phyloP scores from a whole-genome alignment of 1,140 invertebrate species.

The Vanessa atalanta region DNA sequence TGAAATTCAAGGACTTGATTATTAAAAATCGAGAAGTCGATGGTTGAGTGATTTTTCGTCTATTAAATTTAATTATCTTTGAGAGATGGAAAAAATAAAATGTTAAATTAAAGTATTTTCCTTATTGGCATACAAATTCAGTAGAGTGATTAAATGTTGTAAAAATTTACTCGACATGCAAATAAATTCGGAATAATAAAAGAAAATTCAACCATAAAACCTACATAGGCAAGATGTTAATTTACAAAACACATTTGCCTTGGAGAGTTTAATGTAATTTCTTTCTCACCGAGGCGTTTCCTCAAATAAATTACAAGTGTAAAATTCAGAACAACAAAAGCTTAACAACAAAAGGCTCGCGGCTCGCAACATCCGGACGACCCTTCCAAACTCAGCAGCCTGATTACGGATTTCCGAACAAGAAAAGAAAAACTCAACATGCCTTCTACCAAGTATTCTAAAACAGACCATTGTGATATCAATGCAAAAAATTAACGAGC shows the following conservation, averaged over 20 bases:
- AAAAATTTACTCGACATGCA: conserved; percentile 30
- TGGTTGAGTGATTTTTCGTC: too few relatives aligned
- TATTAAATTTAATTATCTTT: conserved; percentile 10
- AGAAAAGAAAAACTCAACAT: conserved; percentile 72
- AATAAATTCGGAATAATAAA: conserved; percentile 40
- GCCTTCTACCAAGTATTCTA: conserved; percentile 61
- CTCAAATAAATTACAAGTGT: conserved; percentile 81
- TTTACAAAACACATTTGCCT: conserved; percentile 79
- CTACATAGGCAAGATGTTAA: conserved; percentile 69
- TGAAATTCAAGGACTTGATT: too few relatives aligned
- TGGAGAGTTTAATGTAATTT: conserved; percentile 78
- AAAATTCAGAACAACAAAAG: conserved; percentile 80
- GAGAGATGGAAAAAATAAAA: conserved; percentile 8
- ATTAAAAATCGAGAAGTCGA: too few relatives aligned
- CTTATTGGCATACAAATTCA: conserved; percentile 27
- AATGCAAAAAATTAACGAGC: conserved; percentile 47
- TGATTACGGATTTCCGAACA: conserved; percentile 80
- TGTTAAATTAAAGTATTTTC: conserved; percentile 15
- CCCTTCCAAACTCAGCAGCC: conserved; percentile 78
- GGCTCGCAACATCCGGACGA: conserved; percentile 77
- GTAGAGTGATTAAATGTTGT: conserved; percentile 32
- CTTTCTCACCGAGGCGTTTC: conserved; percentile 77
- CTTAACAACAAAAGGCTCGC: conserved; percentile 79
- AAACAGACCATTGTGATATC: conserved; percentile 56
- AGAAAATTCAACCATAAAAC: conserved; percentile 53